These are phyloP conservation scores for Nesidiocoris tenuis DNA, from an alignment of 2,888 invertebrate genomes.

Conservation along the genomic window DNA sequence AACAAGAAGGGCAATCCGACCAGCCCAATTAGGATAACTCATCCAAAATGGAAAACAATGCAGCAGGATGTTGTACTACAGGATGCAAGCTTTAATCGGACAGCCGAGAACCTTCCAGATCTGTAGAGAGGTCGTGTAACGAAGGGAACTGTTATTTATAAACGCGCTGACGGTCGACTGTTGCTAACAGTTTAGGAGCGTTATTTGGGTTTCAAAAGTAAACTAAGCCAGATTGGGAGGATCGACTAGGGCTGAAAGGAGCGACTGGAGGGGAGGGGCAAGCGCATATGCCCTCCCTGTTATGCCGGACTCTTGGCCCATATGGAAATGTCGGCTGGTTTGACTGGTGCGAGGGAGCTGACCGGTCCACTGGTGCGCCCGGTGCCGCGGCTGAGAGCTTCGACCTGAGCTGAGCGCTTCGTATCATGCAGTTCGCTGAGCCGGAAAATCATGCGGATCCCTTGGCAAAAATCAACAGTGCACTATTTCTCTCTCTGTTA, in stretches of 20 bases:
- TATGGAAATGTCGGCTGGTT: background rate
- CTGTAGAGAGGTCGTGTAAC: background rate
- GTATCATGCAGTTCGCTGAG: background rate
- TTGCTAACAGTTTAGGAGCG: background rate
- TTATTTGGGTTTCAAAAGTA: background rate
- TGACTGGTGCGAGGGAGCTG: background rate
- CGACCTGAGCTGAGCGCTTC: background rate
- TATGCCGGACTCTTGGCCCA: background rate
- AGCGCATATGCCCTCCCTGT: background rate
- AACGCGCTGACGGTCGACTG: background rate
- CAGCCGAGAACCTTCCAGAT: background rate
- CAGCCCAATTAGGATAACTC: no score
- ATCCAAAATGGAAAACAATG: no score
- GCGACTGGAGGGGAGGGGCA: background rate
- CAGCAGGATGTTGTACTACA: no score
- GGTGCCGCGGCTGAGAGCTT: background rate
- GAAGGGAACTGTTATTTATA: background rate
- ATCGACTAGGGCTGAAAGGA: background rate
- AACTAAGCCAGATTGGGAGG: background rate
- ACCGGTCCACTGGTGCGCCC: background rate
- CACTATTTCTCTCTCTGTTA: background rate
- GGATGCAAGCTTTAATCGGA: no score
- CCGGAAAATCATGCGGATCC: background rate
- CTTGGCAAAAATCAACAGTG: background rate
- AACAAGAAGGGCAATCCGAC: no score